A percentile compares a stretch with the other conserved stretches of the same genome.
phyloP scores from a whole-genome alignment of 2,113 vertebrate genomes.

The Micronycteris hirsuta region DNA sequence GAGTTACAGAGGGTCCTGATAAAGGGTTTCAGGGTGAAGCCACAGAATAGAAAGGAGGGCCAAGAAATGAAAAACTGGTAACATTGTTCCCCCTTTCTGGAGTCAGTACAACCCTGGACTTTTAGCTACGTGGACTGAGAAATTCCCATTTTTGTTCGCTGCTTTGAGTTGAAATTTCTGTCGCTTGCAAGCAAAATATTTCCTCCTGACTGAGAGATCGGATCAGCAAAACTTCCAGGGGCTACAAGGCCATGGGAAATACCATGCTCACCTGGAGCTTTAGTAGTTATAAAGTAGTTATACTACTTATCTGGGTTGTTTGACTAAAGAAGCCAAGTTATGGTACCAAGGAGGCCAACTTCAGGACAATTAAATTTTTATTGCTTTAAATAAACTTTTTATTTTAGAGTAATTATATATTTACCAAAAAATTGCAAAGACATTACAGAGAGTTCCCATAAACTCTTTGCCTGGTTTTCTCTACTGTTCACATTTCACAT shows the following conservation, averaged over 20 bases:
- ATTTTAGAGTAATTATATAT: slow-evolving; percentile 9
- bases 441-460: neutral
- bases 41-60: neutral
- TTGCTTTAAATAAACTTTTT: neutral
- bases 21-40: neutral
- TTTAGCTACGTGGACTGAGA: neutral
- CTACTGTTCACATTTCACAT: neutral
- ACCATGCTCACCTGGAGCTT: neutral
- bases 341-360: neutral
- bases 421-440: neutral
- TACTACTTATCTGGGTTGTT: too few species aligned
- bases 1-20: neutral
- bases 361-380: neutral
- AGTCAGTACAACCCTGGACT: neutral
- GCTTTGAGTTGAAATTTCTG: slow-evolving; percentile 22
- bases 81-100: neutral
- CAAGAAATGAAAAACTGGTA: neutral
- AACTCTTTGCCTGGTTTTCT: neutral
- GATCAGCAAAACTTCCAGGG: neutral
- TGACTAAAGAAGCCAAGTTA: neutral
- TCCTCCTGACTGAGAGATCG: neutral
- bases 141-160: neutral
- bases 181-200: neutral
- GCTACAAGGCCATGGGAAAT: neutral
- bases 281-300: too few species aligned